Evolutionary conservation across 2,888 invertebrate genomes (phyloP).

Genomic region (Alentia gelatinosa): DNA sequence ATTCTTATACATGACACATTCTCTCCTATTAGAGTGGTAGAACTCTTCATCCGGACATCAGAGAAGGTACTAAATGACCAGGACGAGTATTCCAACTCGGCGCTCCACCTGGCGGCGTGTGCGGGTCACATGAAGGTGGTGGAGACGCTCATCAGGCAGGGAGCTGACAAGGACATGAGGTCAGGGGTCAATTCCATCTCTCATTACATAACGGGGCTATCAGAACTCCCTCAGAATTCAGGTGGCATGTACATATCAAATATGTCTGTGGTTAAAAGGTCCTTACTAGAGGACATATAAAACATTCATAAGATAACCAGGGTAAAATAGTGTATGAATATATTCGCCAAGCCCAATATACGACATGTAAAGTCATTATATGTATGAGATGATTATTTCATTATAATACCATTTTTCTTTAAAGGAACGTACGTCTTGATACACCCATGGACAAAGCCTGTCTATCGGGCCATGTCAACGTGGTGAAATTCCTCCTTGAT

Average conservation of each 20-base stretch:
- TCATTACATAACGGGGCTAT: no score
- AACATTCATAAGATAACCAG: no score
- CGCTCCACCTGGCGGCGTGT: slow-evolving; percentile 56
- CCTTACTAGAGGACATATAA: no score
- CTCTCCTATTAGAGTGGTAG: slow-evolving; percentile 46
- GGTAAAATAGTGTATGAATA: no score
- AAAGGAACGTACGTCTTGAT: slow-evolving; percentile 1
- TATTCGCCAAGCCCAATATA: no score
- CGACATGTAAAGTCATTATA: no score
- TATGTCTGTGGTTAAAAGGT: no score
- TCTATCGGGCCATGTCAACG: not conserved
- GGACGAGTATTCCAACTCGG: slow-evolving; percentile 63
- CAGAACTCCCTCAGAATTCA: no score
- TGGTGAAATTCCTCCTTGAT: slow-evolving; percentile 42
- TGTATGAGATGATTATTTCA: not conserved
- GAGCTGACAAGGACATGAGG: slow-evolving; percentile 56
- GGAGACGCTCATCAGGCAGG: slow-evolving; percentile 44
- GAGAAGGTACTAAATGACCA: slow-evolving; percentile 60
- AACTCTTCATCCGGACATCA: slow-evolving; percentile 24
- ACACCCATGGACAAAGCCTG: slow-evolving; percentile 53
- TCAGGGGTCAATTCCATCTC: no score
- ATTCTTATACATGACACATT: no score
- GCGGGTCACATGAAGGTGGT: slow-evolving; percentile 59
- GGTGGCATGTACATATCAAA: no score
- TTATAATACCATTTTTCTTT: not conserved